phyloP scores from a whole-genome alignment of 2,888 invertebrate species.

The Herminia tarsipennalis region DNA sequence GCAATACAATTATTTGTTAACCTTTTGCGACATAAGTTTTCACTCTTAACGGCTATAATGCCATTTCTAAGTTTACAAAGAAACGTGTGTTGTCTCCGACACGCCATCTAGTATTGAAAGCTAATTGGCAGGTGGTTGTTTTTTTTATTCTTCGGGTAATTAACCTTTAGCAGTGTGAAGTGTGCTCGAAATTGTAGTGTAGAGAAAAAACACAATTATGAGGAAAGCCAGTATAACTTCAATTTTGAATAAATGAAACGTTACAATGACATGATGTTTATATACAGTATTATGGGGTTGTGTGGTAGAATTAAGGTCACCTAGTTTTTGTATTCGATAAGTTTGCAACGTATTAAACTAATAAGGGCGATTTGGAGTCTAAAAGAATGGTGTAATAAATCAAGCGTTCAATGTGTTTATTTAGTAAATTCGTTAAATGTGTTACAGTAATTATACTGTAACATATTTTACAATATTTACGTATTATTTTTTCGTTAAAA shows the following conservation, averaged over 20 bases:
- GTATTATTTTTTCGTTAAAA: too few relatives aligned
- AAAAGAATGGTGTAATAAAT: too few relatives aligned
- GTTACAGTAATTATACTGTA: too few relatives aligned
- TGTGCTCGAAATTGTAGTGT: conserved; percentile 24
- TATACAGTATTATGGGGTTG: too few relatives aligned
- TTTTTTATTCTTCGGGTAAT: conserved; percentile 43
- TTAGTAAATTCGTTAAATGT: too few relatives aligned
- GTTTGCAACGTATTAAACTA: too few relatives aligned
- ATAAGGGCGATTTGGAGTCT: too few relatives aligned
- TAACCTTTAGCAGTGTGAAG: conserved; percentile 52
- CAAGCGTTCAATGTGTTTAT: too few relatives aligned
- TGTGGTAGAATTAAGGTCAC: conserved; percentile 20
- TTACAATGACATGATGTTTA: conserved; percentile 26
- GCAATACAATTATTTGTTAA: too few relatives aligned
- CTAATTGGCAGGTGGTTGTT: conserved; percentile 50
- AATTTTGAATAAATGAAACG: conserved; percentile 28
- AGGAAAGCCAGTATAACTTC: conserved; percentile 16
- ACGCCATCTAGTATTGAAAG: conserved; percentile 44
- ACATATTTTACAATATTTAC: too few relatives aligned
- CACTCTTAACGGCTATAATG: conserved; percentile 24
- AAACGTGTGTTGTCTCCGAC: conserved; percentile 30
- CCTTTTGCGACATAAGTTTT: conserved; percentile 38
- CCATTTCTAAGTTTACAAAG: conserved; percentile 45
- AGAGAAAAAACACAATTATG: conserved; percentile 27
- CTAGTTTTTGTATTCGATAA: conserved; percentile 20